Evolutionary conservation across 2,113 vertebrate species (phyloP).

Genomic region (Elephas maximus): DNA sequence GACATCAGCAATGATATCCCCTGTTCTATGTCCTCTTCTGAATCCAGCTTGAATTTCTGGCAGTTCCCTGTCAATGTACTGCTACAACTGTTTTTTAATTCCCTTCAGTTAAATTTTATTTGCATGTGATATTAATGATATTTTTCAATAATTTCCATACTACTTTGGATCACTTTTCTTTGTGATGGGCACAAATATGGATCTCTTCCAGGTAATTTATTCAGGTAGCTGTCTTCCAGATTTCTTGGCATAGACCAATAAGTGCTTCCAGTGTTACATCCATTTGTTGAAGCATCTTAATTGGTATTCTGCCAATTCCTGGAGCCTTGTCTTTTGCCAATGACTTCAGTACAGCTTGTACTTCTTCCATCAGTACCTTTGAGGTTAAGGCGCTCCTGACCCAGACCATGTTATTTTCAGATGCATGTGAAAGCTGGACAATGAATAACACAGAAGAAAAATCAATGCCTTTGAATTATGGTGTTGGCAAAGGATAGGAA

Average conservation of each 20-base stretch:
- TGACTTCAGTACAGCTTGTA: neutral
- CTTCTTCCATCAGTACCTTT: neutral
- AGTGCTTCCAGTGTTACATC: neutral
- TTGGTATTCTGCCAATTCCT: neutral
- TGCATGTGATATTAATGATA: neutral
- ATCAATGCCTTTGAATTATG: neutral
- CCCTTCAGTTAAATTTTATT: neutral
- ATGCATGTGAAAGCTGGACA: neutral
- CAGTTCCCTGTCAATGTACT: neutral
- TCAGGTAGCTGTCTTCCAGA: neutral
- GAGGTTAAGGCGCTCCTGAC: too few relatives aligned
- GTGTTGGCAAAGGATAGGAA: neutral
- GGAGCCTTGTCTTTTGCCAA: too few relatives aligned
- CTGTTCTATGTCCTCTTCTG: neutral
- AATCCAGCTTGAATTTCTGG: neutral
- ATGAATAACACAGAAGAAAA: neutral
- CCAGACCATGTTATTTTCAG: neutral
- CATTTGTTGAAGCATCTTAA: neutral
- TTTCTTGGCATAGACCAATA: neutral
- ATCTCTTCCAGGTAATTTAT: neutral
- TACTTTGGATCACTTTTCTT: neutral
- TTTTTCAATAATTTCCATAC: neutral
- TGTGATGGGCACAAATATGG: neutral
- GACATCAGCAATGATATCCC: neutral
- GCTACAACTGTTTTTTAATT: neutral